Base-by-base conservation (phyloP, 2,888 invertebrate genomes). In the Fragum sueziense region DNA sequence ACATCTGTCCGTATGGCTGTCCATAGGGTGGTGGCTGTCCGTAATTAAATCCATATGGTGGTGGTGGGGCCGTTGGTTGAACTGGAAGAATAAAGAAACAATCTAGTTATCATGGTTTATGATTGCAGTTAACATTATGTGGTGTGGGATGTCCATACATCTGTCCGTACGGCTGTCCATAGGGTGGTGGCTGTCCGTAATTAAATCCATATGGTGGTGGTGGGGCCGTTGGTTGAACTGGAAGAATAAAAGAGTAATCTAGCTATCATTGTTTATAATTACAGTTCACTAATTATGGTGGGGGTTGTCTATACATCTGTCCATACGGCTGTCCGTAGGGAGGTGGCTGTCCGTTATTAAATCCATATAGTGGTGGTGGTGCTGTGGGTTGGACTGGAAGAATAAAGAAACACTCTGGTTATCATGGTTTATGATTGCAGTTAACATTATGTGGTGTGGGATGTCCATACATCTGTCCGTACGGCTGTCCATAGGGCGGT, bases 151-250 rank as follows among this genome's bases (percentile, higher is more conserved):
- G 62, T 27, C n/a, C n/a, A 14, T 11, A 25, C 33, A 33, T 31
- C 14, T 61, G 31, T 1, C 61, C 33, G 33, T 61, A 33, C 25
- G 25, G 57, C 25, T 65, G 65, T 14, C 41, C 27, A 33, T 65
- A 65, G 33, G 62, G 33, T 41, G 65, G 65, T 27, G 65, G 65
- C 25, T 37, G 65, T 61, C 31, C 31, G n/a, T 61, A 33, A 41
- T 65, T 65, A 9, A 14, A 9, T 22, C 37, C 37, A 41, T 41
- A 37, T 25, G 37, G 41, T 41, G 34, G 65, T 65, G 37, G 65
- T 17, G 62, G 62, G 20, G 62, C 62, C n/a, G 62, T 34, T n/a
- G 62, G 62, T 62, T 62, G 62, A n/a, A 62, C 62, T 62, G 34
- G 34, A 62, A 62, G 20, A n/a, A n/a, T 20, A 0, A 33, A 62